Evolutionary conservation across 2,797 vertebrate genomes (phyloP).

Genomic region (Mastacembelus armatus): DNA sequence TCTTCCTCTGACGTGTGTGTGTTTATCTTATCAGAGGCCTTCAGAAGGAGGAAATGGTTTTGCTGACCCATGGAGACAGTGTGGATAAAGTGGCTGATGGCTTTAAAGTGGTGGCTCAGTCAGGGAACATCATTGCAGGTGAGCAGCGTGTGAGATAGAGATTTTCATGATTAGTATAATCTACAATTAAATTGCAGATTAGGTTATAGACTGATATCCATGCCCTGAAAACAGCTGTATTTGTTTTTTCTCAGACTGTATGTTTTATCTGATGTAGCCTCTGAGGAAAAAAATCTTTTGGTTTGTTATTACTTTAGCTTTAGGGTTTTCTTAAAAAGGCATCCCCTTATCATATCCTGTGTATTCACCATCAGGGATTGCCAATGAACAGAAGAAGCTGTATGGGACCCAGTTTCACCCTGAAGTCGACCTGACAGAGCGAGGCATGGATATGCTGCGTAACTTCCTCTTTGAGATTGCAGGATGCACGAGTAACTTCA

Average conservation of each 20-base stretch:
- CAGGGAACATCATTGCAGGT: slow-evolving; percentile 98
- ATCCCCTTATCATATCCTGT: background rate
- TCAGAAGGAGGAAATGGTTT: slow-evolving; percentile 96
- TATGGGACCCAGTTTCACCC: slow-evolving; percentile 98
- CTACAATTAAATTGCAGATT: background rate
- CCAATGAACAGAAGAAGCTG: slow-evolving; percentile 98
- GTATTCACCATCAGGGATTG: slow-evolving; percentile 85
- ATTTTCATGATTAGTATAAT: background rate
- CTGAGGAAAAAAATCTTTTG: background rate
- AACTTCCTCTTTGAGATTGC: slow-evolving; percentile 98
- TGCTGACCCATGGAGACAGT: slow-evolving; percentile 97
- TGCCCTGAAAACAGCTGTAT: background rate
- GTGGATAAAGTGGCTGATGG: slow-evolving; percentile 99
- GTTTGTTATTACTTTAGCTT: background rate
- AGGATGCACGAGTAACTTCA: slow-evolving; percentile 94
- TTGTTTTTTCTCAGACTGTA: background rate
- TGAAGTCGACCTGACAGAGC: slow-evolving; percentile 96
- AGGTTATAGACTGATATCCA: background rate
- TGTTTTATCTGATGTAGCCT: background rate
- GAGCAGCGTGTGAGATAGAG: slow-evolving; percentile 8
- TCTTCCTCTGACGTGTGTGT: slow-evolving; percentile 31
- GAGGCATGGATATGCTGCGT: slow-evolving; percentile 93
- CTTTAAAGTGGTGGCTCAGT: slow-evolving; percentile 97
- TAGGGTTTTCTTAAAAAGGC: background rate
- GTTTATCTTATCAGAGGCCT: slow-evolving; percentile 86